A percentile compares a stretch with the other conserved stretches of the same genome.
These are phyloP conservation scores for Dryas iulia DNA, from an alignment of 1,140 invertebrate genomes.

Conservation along the genomic window DNA sequence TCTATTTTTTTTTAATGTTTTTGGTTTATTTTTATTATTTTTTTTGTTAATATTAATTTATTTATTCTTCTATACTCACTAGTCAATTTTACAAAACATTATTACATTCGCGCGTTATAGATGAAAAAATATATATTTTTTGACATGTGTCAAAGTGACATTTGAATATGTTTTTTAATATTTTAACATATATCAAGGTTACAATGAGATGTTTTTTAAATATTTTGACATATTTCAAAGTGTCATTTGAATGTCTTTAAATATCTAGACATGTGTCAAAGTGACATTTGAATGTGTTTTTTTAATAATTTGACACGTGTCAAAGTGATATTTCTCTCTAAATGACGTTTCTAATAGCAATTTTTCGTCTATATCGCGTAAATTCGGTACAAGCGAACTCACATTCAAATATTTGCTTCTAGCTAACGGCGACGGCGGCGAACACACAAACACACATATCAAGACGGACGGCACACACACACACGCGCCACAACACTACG, in stretches of 20 bases:
- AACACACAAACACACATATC: constrained; percentile 76
- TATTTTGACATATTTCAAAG: no score
- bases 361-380: constrained; percentile 37
- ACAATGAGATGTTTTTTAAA: no score
- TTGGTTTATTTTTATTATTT: constrained; percentile 31
- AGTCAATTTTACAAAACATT: constrained; percentile 34
- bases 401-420: constrained; percentile 74
- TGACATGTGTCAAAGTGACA: neutral
- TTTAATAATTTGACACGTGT: neutral
- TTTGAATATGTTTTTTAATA: neutral
- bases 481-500: constrained; percentile 67
- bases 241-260: no score
- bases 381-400: constrained; percentile 53
- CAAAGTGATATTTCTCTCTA: no score
- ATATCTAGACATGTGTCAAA: neutral
- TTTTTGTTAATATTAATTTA: constrained; percentile 28
- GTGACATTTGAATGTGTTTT: neutral
- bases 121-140: neutral
- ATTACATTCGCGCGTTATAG: constrained; percentile 31
- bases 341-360: constrained; percentile 5
- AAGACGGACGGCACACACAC: constrained; percentile 73
- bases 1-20: constrained; percentile 22
- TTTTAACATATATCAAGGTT: no score
- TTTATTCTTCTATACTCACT: constrained; percentile 30
- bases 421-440: constrained; percentile 69